These are phyloP conservation scores for Blastobasis adustella DNA, from an alignment of 2,888 invertebrate genomes.

Conservation along the genomic window DNA sequence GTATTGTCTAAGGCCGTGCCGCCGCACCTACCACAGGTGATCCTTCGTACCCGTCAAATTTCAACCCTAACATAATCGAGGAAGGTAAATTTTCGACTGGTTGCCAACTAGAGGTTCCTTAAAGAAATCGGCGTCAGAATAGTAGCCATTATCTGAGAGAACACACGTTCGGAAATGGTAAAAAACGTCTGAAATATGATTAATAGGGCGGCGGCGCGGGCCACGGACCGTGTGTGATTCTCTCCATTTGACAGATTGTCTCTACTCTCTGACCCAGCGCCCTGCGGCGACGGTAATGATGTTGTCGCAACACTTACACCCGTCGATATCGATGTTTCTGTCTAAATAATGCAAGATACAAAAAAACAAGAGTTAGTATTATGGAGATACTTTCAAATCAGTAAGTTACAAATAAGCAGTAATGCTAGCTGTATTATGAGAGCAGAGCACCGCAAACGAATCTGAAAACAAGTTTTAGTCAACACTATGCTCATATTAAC, in stretches of 20 bases:
- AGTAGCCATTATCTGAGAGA: slow-evolving; percentile 68
- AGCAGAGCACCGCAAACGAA: background rate
- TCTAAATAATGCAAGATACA: background rate
- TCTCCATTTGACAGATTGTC: slow-evolving; percentile 73
- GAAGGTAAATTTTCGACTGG: slow-evolving; percentile 14
- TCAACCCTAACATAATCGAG: slow-evolving; percentile 6
- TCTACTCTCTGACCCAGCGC: slow-evolving; percentile 67
- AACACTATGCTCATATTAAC: slow-evolving; percentile 4
- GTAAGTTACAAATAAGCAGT: background rate
- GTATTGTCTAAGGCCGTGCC: slow-evolving; percentile 42
- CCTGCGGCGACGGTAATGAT: slow-evolving; percentile 65
- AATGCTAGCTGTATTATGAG: background rate
- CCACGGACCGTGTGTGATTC: slow-evolving; percentile 64
- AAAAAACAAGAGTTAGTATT: background rate
- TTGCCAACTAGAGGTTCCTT: slow-evolving; percentile 16
- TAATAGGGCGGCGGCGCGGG: slow-evolving; percentile 64
- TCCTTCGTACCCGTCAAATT: slow-evolving; percentile 7
- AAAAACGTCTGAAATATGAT: slow-evolving; percentile 71
- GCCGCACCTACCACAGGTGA: slow-evolving; percentile 29
- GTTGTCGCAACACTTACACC: slow-evolving; percentile 34
- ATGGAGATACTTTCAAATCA: background rate
- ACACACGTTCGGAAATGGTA: slow-evolving; percentile 66
- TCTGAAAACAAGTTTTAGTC: background rate
- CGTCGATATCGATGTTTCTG: slow-evolving; percentile 42
- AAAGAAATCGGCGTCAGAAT: slow-evolving; percentile 40